Percentiles rank a stretch among this genome's conserved stretches.
Conservation (phyloP, 2,888 invertebrate genomes). For the Mermis nigrescens region DNA sequence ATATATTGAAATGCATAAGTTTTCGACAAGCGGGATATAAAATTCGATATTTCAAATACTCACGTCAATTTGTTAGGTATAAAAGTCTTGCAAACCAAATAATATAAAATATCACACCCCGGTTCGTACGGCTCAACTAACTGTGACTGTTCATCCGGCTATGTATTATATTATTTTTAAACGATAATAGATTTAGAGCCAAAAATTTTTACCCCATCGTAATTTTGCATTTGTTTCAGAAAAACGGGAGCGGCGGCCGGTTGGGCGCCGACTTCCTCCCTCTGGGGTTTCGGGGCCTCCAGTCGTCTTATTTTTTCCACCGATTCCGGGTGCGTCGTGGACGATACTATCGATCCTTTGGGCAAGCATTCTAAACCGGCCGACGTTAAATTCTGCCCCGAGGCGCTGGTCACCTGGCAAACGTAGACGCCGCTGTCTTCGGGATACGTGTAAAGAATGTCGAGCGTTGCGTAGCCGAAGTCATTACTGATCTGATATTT, state of each 20-base stretch:
- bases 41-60: too few relatives aligned
- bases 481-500: constrained; percentile 61
- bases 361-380: constrained; percentile 47
- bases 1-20: too few relatives aligned
- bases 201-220: too few relatives aligned
- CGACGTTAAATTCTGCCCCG: constrained; percentile 85
- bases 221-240: too few relatives aligned
- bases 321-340: constrained; percentile 5
- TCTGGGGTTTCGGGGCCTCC: constrained; percentile 21
- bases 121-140: too few relatives aligned
- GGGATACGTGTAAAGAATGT: constrained; percentile 56
- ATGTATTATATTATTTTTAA: too few relatives aligned
- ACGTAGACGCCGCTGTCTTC: constrained; percentile 93
- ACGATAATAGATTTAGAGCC: too few relatives aligned
- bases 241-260: constrained; percentile 21
- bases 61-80: too few relatives aligned
- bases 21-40: too few relatives aligned
- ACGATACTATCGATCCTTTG: constrained; percentile 11
- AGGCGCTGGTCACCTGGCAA: constrained; percentile 66
- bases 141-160: too few relatives aligned
- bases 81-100: too few relatives aligned
- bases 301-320: constrained; percentile 17
- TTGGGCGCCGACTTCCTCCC: constrained; percentile 20
- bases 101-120: too few relatives aligned
- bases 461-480: constrained; percentile 80